Conservation (phyloP, 2,888 invertebrate genomes). For the Leucophora obtusa region DNA sequence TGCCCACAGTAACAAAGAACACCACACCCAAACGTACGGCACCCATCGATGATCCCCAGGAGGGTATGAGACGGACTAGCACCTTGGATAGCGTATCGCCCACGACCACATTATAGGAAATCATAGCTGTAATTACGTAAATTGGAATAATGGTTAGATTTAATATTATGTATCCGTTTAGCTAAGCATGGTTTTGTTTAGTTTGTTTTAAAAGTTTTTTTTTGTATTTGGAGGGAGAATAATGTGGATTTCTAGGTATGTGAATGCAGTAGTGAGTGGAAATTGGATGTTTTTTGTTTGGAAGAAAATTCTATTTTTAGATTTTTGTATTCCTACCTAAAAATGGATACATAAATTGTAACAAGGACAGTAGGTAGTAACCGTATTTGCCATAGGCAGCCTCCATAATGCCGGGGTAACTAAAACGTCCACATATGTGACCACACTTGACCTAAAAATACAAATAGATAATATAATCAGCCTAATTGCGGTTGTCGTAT, state of each 20-base stretch:
- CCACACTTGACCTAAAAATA: constrained; percentile 80
- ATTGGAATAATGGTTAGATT: constrained; percentile 11
- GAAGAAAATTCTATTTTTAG: constrained; percentile 8
- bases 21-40: constrained; percentile 81
- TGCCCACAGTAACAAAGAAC: constrained; percentile 84
- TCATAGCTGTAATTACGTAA: constrained; percentile 84
- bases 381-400: constrained; percentile 89
- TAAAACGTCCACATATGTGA: constrained; percentile 87
- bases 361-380: constrained; percentile 85
- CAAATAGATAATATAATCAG: too few relatives aligned
- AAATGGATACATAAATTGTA: constrained; percentile 91
- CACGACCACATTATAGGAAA: constrained; percentile 92
- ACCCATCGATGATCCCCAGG: constrained; percentile 78
- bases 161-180: constrained; percentile 14
- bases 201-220: not conserved
- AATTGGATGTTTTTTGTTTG: not conserved
- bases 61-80: constrained; percentile 83
- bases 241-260: too few relatives aligned
- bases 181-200: not conserved
- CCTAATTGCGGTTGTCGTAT: too few relatives aligned
- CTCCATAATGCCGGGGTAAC: constrained; percentile 87
- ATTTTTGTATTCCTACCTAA: constrained; percentile 81
- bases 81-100: constrained; percentile 92
- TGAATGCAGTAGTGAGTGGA: constrained; percentile 7
- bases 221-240: not conserved